Base-by-base conservation (phyloP, 2,797 vertebrate species). In the Pipistrellus kuhlii region DNA sequence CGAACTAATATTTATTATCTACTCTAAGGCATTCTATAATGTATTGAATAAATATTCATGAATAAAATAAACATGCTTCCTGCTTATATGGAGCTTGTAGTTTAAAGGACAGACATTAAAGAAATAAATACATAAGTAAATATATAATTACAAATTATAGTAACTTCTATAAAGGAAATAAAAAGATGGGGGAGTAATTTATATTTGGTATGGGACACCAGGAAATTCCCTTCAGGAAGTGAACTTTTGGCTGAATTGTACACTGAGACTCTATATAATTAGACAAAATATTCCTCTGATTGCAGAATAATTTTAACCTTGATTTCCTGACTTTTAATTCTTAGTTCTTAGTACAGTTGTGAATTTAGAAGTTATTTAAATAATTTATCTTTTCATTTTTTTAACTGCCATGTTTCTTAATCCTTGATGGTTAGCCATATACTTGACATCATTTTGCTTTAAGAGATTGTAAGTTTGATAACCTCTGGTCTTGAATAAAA, bases 1-100 rank as follows among this genome's bases (percentile, higher is more conserved):
- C 11, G 64, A 64, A 87, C 46, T 87, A 81, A 59, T 84, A 77
- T 76, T 93, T 96, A 73, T 89, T 38, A n/a, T n/a, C n/a, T n/a
- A n/a, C n/a, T n/a, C 21, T 68, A 69, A 94, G 53, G 20, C 6
- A 35, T 8, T 82, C 5, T 15, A 23, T 59, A 35, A n/a, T 48
- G 10, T 57, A 87, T 23, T 85, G 14, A 25, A 20, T 80, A 55
- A 62, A 75, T 30, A 3, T 38, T 68, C 30, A 17, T 81, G 73
- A 91, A 57, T 62, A 53, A 78, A 72, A 81, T 17, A 48, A 23
- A 81, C 44, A 55, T 57, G 35, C 72, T 82, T 82, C 44, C 32
- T 35, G 35, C 25, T 76, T 62, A 80, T 2, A 5, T 18, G 53
- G 64, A 85, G 8, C 0, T 13, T 81, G 25, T 64, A 17, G 6